Evolutionary conservation across 2,888 invertebrate genomes (phyloP), one percentile per base, ranked within the genome.

Genomic region (Pristionchus entomophagus): DNA sequence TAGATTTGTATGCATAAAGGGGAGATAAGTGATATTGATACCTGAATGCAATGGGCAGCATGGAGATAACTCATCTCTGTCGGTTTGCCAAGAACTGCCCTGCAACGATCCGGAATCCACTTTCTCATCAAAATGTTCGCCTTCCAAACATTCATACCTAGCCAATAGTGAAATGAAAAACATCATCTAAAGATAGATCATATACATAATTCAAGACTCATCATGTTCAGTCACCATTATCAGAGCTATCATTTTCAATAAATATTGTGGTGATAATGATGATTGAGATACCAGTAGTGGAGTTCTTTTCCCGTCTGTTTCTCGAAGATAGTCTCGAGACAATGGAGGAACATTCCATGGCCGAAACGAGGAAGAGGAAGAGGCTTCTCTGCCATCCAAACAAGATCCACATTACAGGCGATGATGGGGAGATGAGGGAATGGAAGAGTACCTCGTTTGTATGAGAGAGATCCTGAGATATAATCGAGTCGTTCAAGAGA

Each of bases 371-470:
- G 96, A 93, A 96, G 95, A 51, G 95, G 95, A 93, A 95, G 95
- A 32, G 95, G 95, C 14, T 95, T 95, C 90, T 96, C 96, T 2
- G 96, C 95, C 94, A 96, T 95, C 95, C 95, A 96, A 84, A 95
- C 81, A 77, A 96, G 94, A 94, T 96, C 96, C 95, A 95, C 95
- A 91, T 96, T 96, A 91, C 96, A 96, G 0, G 95, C 96, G 86
- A 96, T 93, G n/a, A 96, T 93, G 51, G 96, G 96, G 88, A 96
- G 94, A 93, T 96, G 96, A 5, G 95, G 95, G 92, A 95, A 94
- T 35, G 95, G 95, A 88, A 95, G 90, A 22, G 84, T 62, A 10
- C 84, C 62, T 41, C 84, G 19, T 26, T 65, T 84, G n/a, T 84
- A 29, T 1, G 81, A 81, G 8, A 84, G 65, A 22, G 84, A 35